Evolutionary conservation across 2,888 invertebrate species (phyloP).

Genomic region (Petrophora chlorosata): DNA sequence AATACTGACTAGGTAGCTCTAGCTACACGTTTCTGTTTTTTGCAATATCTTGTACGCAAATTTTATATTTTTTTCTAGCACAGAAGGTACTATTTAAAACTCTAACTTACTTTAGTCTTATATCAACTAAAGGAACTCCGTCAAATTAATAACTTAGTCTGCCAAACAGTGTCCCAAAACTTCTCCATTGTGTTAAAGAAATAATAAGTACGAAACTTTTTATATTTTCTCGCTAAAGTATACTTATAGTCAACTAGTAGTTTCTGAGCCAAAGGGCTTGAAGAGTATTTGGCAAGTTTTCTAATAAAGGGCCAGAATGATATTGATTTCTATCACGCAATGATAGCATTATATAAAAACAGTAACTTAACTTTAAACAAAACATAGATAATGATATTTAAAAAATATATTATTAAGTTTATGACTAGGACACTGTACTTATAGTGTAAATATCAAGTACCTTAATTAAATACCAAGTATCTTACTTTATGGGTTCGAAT

Average conservation of each 20-base stretch:
- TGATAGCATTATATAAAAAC: conserved; percentile 29
- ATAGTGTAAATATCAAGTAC: too few species aligned
- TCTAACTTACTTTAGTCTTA: too few species aligned
- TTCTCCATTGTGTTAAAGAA: conserved; percentile 21
- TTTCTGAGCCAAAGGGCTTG: conserved; percentile 24
- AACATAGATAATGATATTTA: too few species aligned
- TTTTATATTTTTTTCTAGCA: too few species aligned
- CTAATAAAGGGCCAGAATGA: conserved; percentile 42
- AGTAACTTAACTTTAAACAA: conserved; percentile 9
- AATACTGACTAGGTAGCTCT: too few species aligned
- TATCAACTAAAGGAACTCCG: conserved; percentile 6
- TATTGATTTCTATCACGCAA: conserved; percentile 44
- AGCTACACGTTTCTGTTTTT: too few species aligned
- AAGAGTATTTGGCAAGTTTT: conserved; percentile 44
- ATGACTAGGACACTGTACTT: too few species aligned
- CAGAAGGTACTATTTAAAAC: too few species aligned
- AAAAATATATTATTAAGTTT: too few species aligned
- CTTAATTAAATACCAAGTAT: too few species aligned
- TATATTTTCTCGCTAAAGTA: conserved; percentile 29
- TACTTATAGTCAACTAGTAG: conserved; percentile 24
- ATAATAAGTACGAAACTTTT: conserved; percentile 29
- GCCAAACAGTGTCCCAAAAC: conserved; percentile 11
- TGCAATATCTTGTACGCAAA: too few species aligned
- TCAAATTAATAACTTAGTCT: conserved; percentile 12
- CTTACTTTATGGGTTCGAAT: too few species aligned